Percentiles rank a stretch among this genome's conserved stretches.
Evolutionary conservation across 2,797 vertebrate genomes (phyloP).

Genomic region (Loris lydekkerianus): DNA sequence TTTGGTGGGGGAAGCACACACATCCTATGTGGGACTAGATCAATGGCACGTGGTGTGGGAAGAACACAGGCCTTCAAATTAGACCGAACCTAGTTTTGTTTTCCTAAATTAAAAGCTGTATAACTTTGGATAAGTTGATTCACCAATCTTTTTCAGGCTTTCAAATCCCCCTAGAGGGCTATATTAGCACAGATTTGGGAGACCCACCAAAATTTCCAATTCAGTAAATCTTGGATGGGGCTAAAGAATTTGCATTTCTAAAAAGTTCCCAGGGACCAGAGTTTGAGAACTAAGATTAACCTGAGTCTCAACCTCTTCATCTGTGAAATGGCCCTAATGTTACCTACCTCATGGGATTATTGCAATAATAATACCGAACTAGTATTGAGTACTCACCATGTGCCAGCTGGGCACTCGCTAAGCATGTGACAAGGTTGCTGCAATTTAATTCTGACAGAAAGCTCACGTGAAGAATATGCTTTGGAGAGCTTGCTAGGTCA

Average conservation of each 20-base stretch:
- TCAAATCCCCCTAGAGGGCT: background rate
- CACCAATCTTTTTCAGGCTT: background rate
- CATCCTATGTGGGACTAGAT: background rate
- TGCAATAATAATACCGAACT: background rate
- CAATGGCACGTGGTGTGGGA: background rate
- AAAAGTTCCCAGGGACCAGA: background rate
- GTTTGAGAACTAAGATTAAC: conserved; percentile 6
- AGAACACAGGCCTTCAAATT: background rate
- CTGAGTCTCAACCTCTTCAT: background rate
- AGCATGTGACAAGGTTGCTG: background rate
- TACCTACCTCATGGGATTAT: background rate
- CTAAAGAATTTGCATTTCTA: background rate
- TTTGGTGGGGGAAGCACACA: background rate
- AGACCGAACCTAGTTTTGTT: background rate
- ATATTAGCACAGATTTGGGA: background rate
- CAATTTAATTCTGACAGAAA: conserved; percentile 1
- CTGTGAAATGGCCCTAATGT: background rate
- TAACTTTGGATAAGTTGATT: background rate
- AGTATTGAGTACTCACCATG: background rate
- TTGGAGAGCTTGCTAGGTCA: background rate
- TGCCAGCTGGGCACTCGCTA: background rate
- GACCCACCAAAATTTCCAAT: background rate
- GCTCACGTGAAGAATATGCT: background rate
- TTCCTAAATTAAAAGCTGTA: background rate
- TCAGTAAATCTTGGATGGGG: background rate